Base-by-base conservation (phyloP, 1,140 invertebrate genomes). In the Drosophila sp. region DNA sequence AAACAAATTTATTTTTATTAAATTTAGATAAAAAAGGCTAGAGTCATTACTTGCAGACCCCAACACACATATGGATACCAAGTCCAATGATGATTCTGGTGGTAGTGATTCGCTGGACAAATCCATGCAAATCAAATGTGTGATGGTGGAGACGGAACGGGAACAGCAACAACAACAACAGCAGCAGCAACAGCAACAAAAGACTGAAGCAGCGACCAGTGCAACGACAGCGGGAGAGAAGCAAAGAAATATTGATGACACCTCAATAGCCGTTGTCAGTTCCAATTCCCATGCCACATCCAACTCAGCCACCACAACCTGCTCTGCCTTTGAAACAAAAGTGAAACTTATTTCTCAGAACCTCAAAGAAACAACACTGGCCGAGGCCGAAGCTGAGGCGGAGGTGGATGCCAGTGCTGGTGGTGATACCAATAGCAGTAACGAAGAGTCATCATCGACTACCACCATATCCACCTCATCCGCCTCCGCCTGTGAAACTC, bases 91-190 rank as follows among this genome's bases (percentile, higher is more conserved):
- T 73, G 89, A 91, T 67, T 87, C 83, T 23, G 83, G 76, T 73
- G 83, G 83, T 68, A 87, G 83, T 35, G 83, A 87, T 41, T 90
- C 90, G 67, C 79, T 91, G 66, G 89, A 91, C 67, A 91, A 90
- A 78, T 91, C 89, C 35, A 86, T 91, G 85, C 89, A 91, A 70
- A 74, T 80, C 23, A 91, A 91, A 67, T 91, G 89, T 58, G 90
- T 91, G 54, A 90, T 90, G 78, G 89, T 82, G 11, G 89, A 90
- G 64, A 80, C 83, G 11, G 44, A 50, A 66, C 64, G 35, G 60
- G 71, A 27, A 41, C 47, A 50, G 29, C 60, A 44, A 38, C 66
- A 57, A 71, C 60, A 61, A 55, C 60, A 66, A 55, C 66, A 60
- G 70, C 55, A 41, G 57, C 57, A 70, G 58, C 41, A 76, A 82